Evolutionary conservation across 2,113 vertebrate genomes (phyloP).

Genomic region (Anser brachyrhynchus): DNA sequence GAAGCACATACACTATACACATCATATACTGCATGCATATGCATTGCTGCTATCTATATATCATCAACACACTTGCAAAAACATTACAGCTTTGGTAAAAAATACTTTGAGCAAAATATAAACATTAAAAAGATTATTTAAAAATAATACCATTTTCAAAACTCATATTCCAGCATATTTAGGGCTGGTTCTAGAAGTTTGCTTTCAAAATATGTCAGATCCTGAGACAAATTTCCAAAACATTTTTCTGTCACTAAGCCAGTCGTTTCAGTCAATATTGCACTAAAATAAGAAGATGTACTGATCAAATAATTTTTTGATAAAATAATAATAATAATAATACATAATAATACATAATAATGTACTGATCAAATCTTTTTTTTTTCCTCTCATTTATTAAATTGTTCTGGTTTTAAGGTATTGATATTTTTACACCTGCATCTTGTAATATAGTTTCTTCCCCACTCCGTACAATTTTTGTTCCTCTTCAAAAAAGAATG

Average conservation of each 20-base stretch:
- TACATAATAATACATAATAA: too few species aligned
- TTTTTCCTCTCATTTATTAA: neutral
- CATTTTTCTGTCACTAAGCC: conserved; percentile 2
- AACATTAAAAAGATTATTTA: neutral
- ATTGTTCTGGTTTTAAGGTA: neutral
- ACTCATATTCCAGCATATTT: neutral
- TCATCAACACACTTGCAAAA: neutral
- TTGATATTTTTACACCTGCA: neutral
- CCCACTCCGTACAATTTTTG: neutral
- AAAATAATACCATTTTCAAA: neutral
- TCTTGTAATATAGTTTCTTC: neutral
- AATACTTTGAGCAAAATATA: conserved; percentile 26
- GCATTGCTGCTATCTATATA: conserved; percentile 40
- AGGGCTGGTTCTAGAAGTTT: neutral
- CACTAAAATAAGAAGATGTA: neutral
- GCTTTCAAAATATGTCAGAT: conserved; percentile 13
- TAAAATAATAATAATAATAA: too few species aligned
- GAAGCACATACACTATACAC: conserved; percentile 37
- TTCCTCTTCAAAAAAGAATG: neutral
- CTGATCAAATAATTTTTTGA: neutral
- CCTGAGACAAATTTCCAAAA: neutral
- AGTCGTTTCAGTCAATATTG: neutral
- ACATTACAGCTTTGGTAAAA: neutral
- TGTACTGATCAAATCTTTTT: neutral
- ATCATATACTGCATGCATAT: conserved; percentile 36